These are phyloP conservation scores for Ophioninae sp. DNA, from an alignment of 2,888 invertebrate species.

Conservation along the genomic window DNA sequence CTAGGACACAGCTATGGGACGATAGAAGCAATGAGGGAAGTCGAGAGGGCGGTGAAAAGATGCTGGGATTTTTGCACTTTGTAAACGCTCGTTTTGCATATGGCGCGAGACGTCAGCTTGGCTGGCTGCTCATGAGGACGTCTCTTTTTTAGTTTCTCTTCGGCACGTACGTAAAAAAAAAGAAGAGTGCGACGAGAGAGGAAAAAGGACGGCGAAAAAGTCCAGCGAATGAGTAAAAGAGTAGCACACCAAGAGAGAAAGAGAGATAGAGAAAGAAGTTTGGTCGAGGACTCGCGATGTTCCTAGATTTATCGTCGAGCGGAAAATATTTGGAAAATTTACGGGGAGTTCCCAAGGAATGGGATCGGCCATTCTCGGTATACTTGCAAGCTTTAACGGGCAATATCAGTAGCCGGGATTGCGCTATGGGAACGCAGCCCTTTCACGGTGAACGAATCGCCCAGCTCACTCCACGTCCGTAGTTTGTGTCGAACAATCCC, in stretches of 20 bases:
- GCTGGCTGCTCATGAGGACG: slow-evolving; percentile 37
- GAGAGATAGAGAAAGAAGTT: slow-evolving; percentile 19
- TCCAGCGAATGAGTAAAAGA: slow-evolving; percentile 35
- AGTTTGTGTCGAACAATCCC: slow-evolving; percentile 53
- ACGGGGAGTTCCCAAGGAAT: slow-evolving; percentile 69
- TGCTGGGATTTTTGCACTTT: slow-evolving; percentile 40
- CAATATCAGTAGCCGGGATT: slow-evolving; percentile 12
- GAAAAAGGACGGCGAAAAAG: slow-evolving; percentile 43
- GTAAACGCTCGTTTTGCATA: slow-evolving; percentile 62
- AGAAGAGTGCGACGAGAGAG: background rate
- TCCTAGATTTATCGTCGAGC: slow-evolving; percentile 72
- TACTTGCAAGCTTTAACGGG: slow-evolving; percentile 36
- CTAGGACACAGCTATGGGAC: background rate
- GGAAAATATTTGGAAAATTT: slow-evolving; percentile 78
- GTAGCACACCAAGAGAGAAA: background rate
- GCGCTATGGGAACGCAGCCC: slow-evolving; percentile 16
- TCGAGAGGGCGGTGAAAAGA: slow-evolving; percentile 40
- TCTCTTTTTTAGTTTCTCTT: slow-evolving; percentile 8
- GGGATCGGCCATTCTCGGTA: slow-evolving; percentile 60
- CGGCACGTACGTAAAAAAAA: background rate
- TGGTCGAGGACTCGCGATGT: slow-evolving; percentile 59
- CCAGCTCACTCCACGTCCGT: slow-evolving; percentile 52
- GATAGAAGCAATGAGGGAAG: slow-evolving; percentile 26
- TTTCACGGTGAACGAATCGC: slow-evolving; percentile 44
- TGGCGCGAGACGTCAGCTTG: slow-evolving; percentile 55